phyloP scores from a whole-genome alignment of 2,797 vertebrate species.

The Thripadectes ignobilis region DNA sequence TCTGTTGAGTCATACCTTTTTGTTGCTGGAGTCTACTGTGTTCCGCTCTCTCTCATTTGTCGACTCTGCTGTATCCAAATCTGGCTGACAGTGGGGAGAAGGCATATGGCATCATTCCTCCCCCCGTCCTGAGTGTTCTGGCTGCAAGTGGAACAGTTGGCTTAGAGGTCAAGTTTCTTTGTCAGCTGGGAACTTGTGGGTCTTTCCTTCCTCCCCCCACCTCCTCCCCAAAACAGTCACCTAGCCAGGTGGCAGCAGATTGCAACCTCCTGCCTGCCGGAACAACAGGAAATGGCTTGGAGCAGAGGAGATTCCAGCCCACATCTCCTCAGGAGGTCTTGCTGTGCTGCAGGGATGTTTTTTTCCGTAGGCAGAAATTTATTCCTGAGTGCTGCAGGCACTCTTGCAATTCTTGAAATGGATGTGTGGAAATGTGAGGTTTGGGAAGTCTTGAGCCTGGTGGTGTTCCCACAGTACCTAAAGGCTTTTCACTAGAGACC shows the following conservation, averaged over 20 bases:
- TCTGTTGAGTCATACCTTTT: not conserved
- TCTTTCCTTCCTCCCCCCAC: conserved; percentile 21
- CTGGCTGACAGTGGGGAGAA: not conserved
- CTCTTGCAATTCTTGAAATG: not conserved
- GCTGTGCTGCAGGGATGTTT: not conserved
- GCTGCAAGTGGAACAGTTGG: not conserved
- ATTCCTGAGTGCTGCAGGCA: not conserved
- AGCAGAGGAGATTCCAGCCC: conserved; percentile 8
- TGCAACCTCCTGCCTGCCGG: not conserved
- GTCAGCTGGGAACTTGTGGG: not conserved
- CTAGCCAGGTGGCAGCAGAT: not conserved
- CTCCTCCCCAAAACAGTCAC: not conserved
- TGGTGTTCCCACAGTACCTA: not conserved
- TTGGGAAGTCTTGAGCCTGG: not conserved
- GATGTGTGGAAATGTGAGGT: not conserved
- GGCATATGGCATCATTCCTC: not conserved
- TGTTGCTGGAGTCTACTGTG: not conserved
- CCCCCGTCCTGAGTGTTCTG: not conserved
- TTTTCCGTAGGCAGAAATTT: not conserved
- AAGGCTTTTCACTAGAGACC: not conserved
- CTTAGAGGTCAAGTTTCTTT: conserved; percentile 2
- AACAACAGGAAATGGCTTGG: not conserved
- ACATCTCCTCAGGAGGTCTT: not conserved
- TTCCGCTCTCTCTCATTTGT: not conserved
- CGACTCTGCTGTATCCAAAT: not conserved